Percentiles rank a stretch among this genome's conserved stretches.
Conservation (phyloP, 2,113 vertebrate species). For the Uria lomvia region DNA sequence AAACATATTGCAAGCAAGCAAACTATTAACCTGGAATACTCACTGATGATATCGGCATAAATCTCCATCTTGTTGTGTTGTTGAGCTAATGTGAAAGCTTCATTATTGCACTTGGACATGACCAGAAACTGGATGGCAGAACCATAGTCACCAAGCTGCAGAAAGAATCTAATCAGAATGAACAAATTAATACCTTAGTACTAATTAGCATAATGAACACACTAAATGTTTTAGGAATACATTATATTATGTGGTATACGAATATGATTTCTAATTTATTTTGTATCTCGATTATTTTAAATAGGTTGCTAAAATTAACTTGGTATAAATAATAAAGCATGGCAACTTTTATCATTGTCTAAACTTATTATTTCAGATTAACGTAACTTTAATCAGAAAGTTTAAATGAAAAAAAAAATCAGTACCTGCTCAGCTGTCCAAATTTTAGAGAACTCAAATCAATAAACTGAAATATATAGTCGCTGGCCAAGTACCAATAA, state of each 20-base stretch:
- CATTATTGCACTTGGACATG: constrained; percentile 93
- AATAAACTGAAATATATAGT: background rate
- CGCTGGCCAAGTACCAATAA: background rate
- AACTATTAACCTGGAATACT: constrained; percentile 40
- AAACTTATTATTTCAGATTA: background rate
- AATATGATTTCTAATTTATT: background rate
- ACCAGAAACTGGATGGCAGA: constrained; percentile 97
- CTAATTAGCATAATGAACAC: background rate
- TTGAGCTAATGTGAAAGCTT: constrained; percentile 96
- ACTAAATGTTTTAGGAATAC: background rate
- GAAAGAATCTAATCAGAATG: constrained; percentile 84
- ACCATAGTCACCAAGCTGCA: constrained; percentile 89
- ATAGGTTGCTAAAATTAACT: background rate
- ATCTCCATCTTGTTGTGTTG: constrained; percentile 97
- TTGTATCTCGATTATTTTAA: background rate
- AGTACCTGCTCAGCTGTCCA: background rate
- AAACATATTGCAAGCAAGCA: background rate
- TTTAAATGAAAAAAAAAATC: background rate
- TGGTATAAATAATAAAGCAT: background rate
- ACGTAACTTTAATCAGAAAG: background rate
- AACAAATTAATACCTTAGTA: background rate
- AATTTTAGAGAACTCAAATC: background rate
- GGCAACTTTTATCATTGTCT: background rate
- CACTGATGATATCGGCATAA: constrained; percentile 95
- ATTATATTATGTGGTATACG: background rate